Conservation (phyloP, 2,797 vertebrate species). For the Chloroceryle inda region DNA sequence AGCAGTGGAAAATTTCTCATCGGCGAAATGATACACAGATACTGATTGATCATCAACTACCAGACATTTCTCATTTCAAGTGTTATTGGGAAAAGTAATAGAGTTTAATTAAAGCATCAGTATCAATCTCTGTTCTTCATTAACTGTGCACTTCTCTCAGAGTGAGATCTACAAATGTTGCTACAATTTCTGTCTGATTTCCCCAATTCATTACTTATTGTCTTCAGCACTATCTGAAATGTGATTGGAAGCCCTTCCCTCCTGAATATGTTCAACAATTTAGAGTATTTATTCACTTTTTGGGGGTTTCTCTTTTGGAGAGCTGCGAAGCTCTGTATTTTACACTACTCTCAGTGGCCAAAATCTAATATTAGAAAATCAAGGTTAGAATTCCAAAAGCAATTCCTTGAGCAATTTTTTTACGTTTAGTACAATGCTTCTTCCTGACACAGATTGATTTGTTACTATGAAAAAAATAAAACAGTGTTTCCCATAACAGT, state of each 20-base stretch:
- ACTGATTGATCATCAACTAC: background rate
- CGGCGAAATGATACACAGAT: background rate
- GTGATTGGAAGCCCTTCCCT: background rate
- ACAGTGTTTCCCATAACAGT: background rate
- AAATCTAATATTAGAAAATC: constrained; percentile 8
- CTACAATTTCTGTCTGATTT: background rate
- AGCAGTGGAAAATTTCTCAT: background rate
- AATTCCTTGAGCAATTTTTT: background rate
- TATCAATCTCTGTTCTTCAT: background rate
- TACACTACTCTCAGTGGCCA: background rate
- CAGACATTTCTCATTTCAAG: background rate
- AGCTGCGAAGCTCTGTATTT: background rate
- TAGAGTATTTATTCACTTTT: background rate
- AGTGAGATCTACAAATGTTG: background rate
- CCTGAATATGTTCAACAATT: background rate
- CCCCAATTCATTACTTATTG: background rate
- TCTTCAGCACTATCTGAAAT: background rate
- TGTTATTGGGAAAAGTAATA: background rate
- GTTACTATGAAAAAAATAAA: background rate
- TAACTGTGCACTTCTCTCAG: background rate
- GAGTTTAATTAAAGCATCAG: background rate
- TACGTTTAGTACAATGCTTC: background rate
- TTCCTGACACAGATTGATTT: background rate
- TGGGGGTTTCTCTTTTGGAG: background rate
- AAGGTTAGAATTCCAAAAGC: background rate